A percentile compares a stretch with the other conserved stretches of the same genome.
These are phyloP conservation scores for Tetragonula clypearis DNA, from an alignment of 1,140 invertebrate genomes.

Conservation along the genomic window DNA sequence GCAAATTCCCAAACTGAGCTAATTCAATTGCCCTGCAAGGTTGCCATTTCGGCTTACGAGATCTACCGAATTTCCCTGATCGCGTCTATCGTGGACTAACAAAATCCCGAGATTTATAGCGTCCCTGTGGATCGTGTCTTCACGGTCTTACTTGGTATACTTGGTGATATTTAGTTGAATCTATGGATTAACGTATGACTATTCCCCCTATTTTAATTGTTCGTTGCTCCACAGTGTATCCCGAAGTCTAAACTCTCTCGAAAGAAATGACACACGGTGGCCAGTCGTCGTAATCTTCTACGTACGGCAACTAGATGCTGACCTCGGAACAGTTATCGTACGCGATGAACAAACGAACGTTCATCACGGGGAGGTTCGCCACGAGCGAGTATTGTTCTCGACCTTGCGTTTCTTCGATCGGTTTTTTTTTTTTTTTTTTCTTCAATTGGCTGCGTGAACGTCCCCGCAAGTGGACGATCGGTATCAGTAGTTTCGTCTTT, in stretches of 20 bases:
- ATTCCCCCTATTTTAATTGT: background rate
- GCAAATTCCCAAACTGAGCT: background rate
- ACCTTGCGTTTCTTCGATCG: constrained; percentile 16
- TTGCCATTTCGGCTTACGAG: background rate
- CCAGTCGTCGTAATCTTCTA: background rate
- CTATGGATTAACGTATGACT: background rate
- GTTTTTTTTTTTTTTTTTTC: background rate
- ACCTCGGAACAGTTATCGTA: constrained; percentile 2
- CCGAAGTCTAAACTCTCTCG: no score
- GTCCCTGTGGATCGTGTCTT: background rate
- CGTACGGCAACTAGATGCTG: constrained; percentile 17
- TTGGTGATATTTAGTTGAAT: background rate
- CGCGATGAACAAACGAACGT: constrained; percentile 18
- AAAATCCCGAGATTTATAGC: background rate
- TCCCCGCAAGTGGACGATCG: constrained; percentile 30
- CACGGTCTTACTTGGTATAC: background rate
- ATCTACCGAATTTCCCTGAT: background rate
- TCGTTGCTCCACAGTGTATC: no score
- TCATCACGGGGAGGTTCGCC: constrained; percentile 40
- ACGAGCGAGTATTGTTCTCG: constrained; percentile 41
- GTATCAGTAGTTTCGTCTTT: constrained; percentile 12
- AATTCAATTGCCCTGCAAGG: background rate
- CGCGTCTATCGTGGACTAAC: background rate
- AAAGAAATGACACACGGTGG: constrained; percentile 6
- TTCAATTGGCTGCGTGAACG: constrained; percentile 23